A percentile compares a stretch with the other conserved stretches of the same genome.
These are phyloP conservation scores for Ypsolopha scabrella DNA, from an alignment of 2,888 invertebrate genomes.

Conservation along the genomic window DNA sequence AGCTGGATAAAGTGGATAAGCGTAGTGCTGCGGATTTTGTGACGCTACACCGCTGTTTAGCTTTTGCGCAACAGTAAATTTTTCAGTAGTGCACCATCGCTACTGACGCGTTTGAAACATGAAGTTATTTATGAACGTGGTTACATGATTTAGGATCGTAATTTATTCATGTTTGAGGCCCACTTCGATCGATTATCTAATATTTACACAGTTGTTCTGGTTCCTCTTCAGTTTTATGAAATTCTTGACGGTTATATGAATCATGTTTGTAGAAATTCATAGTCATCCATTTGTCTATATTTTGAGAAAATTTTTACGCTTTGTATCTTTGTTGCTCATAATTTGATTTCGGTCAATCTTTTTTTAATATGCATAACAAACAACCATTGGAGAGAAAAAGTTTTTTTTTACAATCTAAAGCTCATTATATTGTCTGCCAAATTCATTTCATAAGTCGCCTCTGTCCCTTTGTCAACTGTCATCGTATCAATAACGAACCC, in stretches of 20 bases:
- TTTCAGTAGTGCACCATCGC: conserved; percentile 23
- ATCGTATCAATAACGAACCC: conserved; percentile 16
- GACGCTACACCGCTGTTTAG: conserved; percentile 32
- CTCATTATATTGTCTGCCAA: conserved; percentile 16
- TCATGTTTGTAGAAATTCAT: no score
- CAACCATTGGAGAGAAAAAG: no score
- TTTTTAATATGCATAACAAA: no score
- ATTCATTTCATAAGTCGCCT: conserved; percentile 29
- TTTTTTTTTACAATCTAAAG: not conserved
- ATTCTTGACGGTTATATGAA: not conserved
- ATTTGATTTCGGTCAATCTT: no score
- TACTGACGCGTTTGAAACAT: not conserved
- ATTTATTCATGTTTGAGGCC: not conserved
- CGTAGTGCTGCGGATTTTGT: conserved; percentile 42
- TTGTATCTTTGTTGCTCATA: no score
- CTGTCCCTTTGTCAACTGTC: conserved; percentile 36
- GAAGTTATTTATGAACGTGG: not conserved
- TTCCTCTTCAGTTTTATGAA: not conserved
- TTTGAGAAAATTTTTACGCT: no score
- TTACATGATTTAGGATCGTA: not conserved
- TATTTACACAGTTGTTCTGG: not conserved
- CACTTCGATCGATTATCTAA: not conserved
- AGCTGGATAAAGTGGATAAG: conserved; percentile 53
- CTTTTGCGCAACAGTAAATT: conserved; percentile 33
- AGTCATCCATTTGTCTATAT: no score